Conservation (phyloP, 2,888 invertebrate species). For the Agrotis clavis region DNA sequence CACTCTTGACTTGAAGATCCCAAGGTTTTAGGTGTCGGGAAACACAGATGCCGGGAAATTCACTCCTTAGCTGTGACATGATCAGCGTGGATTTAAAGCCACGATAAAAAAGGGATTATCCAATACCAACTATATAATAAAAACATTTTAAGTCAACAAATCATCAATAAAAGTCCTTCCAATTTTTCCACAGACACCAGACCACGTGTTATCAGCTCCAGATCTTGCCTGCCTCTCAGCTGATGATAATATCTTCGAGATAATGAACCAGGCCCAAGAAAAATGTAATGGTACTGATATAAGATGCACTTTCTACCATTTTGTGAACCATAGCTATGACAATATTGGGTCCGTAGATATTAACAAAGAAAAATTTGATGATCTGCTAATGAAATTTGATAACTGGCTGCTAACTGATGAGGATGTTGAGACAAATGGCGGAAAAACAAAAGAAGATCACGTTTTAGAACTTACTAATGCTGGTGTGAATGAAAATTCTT, state of each 20-base stretch:
- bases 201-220: not conserved
- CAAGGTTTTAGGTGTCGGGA: too few species aligned
- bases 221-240: conserved; percentile 47
- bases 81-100: too few species aligned
- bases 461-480: not conserved
- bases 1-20: too few species aligned
- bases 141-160: too few species aligned
- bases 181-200: conserved; percentile 45
- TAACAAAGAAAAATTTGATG: conserved; percentile 42
- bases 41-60: too few species aligned
- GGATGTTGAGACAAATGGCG: not conserved
- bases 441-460: not conserved
- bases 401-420: conserved; percentile 49
- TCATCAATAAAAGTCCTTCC: not conserved
- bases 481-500: not conserved
- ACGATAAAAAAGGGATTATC: too few species aligned
- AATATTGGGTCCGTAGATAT: conserved; percentile 38
- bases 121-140: too few species aligned
- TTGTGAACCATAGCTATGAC: conserved; percentile 21
- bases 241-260: conserved; percentile 47
- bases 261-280: conserved; percentile 37
- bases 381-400: conserved; percentile 50
- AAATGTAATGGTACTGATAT: conserved; percentile 46
- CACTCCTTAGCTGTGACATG: too few species aligned
- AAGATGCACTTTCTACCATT: conserved; percentile 53